These are phyloP conservation scores for Pemphredon lugubris DNA, from an alignment of 2,888 invertebrate genomes.

Conservation along the genomic window DNA sequence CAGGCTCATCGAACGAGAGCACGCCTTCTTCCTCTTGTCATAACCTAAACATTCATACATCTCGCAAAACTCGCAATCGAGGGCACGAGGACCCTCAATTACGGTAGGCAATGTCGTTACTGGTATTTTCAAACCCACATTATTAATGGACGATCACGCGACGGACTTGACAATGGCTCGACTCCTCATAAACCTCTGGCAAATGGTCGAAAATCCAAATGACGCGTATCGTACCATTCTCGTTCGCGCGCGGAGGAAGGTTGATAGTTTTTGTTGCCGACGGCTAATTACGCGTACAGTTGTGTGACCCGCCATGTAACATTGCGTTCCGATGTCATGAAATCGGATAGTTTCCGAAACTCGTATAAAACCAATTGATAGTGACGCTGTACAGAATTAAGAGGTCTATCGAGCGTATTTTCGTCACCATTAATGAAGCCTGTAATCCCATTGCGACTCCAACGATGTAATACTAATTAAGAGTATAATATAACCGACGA, in stretches of 20 bases:
- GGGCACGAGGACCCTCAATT: no score
- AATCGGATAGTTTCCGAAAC: conserved; percentile 40
- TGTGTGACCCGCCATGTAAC: conserved; percentile 68
- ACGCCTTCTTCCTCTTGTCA: no score
- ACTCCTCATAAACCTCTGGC: not conserved
- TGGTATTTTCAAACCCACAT: no score
- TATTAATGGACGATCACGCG: conserved; percentile 12
- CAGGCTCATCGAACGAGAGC: no score
- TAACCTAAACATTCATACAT: no score
- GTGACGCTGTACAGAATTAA: no score
- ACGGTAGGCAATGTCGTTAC: no score
- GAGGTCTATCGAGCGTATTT: conserved; percentile 56
- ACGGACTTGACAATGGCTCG: not conserved
- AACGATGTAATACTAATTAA: conserved; percentile 43
- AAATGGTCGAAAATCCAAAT: conserved; percentile 32
- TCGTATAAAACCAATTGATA: conserved; percentile 45
- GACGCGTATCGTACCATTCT: conserved; percentile 50
- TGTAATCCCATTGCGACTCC: conserved; percentile 9
- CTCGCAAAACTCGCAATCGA: no score
- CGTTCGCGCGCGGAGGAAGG: conserved; percentile 52
- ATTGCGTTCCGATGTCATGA: conserved; percentile 51
- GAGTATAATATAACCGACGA: no score
- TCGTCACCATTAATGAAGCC: conserved; percentile 29
- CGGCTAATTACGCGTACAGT: conserved; percentile 62
- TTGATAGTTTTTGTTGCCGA: conserved; percentile 51